Evolutionary conservation across 2,888 invertebrate species (phyloP), one percentile per base, ranked within the genome.

Genomic region (Eledone cirrhosa): DNA sequence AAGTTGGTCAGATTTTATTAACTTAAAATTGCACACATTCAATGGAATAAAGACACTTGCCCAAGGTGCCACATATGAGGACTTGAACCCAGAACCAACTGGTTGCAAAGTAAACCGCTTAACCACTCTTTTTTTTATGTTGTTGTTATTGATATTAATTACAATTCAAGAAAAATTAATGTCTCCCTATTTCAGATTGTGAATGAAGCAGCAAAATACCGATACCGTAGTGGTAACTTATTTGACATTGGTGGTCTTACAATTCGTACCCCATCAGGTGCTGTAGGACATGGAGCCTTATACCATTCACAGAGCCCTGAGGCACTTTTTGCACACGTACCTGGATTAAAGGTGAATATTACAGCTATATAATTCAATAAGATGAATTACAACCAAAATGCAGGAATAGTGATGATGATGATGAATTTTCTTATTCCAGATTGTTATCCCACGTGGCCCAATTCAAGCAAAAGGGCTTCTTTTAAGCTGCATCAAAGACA

Each of bases 241-340:
- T 98, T 95, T 90, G 93, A 95, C 83, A 97, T 97, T 90, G 99
- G 99, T 0, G 94, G 93, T 74, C 92, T 99, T 78, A 99, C 99
- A 0, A 93, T 99, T 59, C 93, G 99, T 63, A 93, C 97, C 0
- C 98, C 99, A 0, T 96, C 96, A 91, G 95, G 97, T n/a, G 99
- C 99, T 0, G 99, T 99, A 2, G 99, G 99, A 0, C 99, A 99
- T 91, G 99, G 99, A 0, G 98, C 94, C 0, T 93, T 98, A 1
- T 99, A 99, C 91, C 99, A 99, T 92, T 99, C 99, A 7, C 99
- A 99, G 92, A 96, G 96, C 90, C 97, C 98, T 0, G 99, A 99
- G 92, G 97, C 96, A 0, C 97, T 96, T 92, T 99, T 99, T 91
- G 95, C 98, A 0, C 99, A 99, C 88, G 95, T 95, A 0, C 96